A percentile compares a stretch with the other conserved stretches of the same genome.
Conservation (phyloP, 2,888 invertebrate genomes). For the Gasteruption jaculator region DNA sequence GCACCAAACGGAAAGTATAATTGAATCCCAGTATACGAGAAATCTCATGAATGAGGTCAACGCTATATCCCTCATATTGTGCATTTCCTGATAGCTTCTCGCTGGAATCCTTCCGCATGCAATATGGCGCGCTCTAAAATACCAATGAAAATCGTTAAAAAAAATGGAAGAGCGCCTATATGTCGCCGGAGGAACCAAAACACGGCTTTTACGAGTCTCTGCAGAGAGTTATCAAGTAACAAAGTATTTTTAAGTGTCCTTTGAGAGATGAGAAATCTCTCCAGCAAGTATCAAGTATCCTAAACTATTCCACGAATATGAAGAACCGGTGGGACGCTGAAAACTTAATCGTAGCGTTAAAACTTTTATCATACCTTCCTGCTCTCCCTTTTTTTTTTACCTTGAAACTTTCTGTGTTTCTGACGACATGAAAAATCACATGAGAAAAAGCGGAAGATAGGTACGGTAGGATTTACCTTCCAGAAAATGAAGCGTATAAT, state of each 20-base stretch:
- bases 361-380: constrained; percentile 11
- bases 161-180: too few relatives aligned
- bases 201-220: not conserved
- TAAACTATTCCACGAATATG: too few relatives aligned
- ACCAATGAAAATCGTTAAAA: too few relatives aligned
- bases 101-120: constrained; percentile 87
- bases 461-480: constrained; percentile 6
- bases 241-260: too few relatives aligned
- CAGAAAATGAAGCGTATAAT: too few relatives aligned
- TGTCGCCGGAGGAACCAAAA: not conserved
- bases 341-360: constrained; percentile 12
- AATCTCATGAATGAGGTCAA: constrained; percentile 91
- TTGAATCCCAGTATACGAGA: constrained; percentile 82
- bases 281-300: too few relatives aligned
- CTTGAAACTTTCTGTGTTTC: constrained; percentile 10
- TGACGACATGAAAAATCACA: constrained; percentile 16
- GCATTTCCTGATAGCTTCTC: constrained; percentile 83
- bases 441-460: not conserved
- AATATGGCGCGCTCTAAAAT: constrained; percentile 87
- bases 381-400: constrained; percentile 6
- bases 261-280: too few relatives aligned
- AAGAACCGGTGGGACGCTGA: not conserved
- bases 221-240: too few relatives aligned
- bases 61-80: constrained; percentile 91
- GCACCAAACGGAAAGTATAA: constrained; percentile 80